Percentiles rank a stretch among this genome's conserved stretches.
Evolutionary conservation across 2,797 vertebrate genomes (phyloP).

Genomic region (Pseudochirops corinnae): DNA sequence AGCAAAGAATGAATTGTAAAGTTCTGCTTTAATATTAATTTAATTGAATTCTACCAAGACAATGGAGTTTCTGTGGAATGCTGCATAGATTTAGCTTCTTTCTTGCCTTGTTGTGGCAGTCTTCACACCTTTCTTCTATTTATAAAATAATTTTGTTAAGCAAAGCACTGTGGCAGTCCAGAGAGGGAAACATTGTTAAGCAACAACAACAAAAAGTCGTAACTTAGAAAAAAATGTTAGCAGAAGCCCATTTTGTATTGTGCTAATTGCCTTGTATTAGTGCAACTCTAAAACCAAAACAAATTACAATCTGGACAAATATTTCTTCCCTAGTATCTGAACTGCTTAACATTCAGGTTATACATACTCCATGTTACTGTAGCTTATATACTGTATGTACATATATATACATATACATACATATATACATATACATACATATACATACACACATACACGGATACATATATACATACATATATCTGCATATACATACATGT

Average conservation of each 20-base stretch:
- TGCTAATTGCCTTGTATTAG: constrained; percentile 29
- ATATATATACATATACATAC: not conserved
- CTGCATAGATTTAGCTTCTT: constrained; percentile 1
- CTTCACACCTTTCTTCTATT: constrained; percentile 31
- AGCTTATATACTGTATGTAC: not conserved
- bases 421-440: no score
- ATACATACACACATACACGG: no score
- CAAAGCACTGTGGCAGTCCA: not conserved
- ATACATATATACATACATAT: not conserved
- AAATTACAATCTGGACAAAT: constrained; percentile 28
- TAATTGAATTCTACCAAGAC: constrained; percentile 47
- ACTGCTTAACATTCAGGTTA: not conserved
- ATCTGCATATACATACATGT: no score
- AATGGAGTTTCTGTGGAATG: constrained; percentile 17
- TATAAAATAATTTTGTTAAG: constrained; percentile 12
- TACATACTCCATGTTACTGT: constrained; percentile 13
- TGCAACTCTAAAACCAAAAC: constrained; percentile 20
- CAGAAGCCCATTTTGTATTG: constrained; percentile 21
- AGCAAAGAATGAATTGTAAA: not conserved
- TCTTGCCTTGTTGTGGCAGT: constrained; percentile 26
- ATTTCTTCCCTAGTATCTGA: constrained; percentile 35
- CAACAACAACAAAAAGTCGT: not conserved
- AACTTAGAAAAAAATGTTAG: not conserved
- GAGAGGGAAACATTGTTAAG: constrained; percentile 40
- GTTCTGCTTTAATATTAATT: not conserved